Percentiles rank a stretch among this genome's conserved stretches.
Evolutionary conservation across 1,140 invertebrate genomes (phyloP).

Genomic region (Ceratitis capitata): DNA sequence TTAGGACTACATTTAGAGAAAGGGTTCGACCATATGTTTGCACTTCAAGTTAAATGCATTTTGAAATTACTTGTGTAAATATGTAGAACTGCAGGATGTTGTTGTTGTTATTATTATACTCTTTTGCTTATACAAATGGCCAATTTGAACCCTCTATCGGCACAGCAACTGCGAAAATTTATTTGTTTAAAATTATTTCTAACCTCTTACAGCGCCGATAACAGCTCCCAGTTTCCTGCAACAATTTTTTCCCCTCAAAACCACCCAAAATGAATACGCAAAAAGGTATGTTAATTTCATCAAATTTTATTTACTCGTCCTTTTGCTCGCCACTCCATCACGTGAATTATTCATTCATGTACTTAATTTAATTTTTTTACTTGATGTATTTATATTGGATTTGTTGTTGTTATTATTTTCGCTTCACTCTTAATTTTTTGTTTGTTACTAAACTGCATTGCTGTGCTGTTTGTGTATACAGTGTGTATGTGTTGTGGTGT

Average conservation of each 20-base stretch:
- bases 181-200: background rate
- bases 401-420: background rate
- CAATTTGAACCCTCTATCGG: background rate
- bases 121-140: too few relatives aligned
- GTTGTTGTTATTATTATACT: too few relatives aligned
- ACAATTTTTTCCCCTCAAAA: background rate
- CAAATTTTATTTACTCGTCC: conserved; percentile 30
- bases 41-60: too few relatives aligned
- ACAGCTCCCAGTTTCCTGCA: background rate
- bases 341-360: background rate
- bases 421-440: background rate
- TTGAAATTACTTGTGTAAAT: too few relatives aligned
- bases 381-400: too few relatives aligned
- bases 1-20: too few relatives aligned
- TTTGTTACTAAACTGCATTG: conserved; percentile 14
- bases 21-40: too few relatives aligned
- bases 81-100: too few relatives aligned
- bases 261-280: background rate
- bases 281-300: conserved; percentile 25
- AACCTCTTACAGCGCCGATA: too few relatives aligned
- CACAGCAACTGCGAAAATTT: background rate
- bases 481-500: background rate
- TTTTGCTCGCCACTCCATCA: background rate
- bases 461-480: background rate
- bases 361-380: background rate